A percentile compares a stretch with the other conserved stretches of the same genome.
These are phyloP conservation scores for Choloepus hoffmanni DNA, from an alignment of 2,113 vertebrate species.

Conservation along the genomic window DNA sequence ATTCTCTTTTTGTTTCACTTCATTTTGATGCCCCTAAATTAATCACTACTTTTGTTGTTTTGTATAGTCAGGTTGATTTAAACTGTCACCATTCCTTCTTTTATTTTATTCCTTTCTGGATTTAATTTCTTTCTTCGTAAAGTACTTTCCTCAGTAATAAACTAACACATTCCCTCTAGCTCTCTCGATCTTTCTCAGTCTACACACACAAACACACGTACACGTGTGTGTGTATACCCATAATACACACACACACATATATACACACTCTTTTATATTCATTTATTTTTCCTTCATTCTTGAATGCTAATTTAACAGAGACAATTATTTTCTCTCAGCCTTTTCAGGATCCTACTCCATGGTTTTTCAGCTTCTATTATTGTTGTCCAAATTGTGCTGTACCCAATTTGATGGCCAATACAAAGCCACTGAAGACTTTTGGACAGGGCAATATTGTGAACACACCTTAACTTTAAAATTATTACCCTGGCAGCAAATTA, in stretches of 20 bases:
- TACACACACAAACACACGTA: neutral
- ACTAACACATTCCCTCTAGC: neutral
- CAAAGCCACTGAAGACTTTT: neutral
- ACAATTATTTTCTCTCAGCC: neutral
- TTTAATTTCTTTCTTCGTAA: neutral
- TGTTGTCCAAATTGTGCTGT: neutral
- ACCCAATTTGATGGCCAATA: neutral
- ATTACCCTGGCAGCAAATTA: neutral
- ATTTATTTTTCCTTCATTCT: neutral
- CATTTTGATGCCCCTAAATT: neutral
- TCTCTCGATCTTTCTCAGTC: neutral
- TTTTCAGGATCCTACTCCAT: neutral
- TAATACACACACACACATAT: neutral
- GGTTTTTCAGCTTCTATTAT: neutral
- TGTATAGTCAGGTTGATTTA: neutral
- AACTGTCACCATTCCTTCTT: neutral
- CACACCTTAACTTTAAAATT: neutral
- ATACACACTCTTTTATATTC: neutral
- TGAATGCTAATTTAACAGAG: neutral
- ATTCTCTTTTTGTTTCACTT: neutral
- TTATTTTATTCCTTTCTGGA: neutral
- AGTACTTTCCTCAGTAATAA: neutral
- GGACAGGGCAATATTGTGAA: neutral
- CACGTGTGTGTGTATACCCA: too few species aligned
- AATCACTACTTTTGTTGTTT: neutral